Conservation (phyloP, 2,888 invertebrate species). For the Pyrrhia umbra region DNA sequence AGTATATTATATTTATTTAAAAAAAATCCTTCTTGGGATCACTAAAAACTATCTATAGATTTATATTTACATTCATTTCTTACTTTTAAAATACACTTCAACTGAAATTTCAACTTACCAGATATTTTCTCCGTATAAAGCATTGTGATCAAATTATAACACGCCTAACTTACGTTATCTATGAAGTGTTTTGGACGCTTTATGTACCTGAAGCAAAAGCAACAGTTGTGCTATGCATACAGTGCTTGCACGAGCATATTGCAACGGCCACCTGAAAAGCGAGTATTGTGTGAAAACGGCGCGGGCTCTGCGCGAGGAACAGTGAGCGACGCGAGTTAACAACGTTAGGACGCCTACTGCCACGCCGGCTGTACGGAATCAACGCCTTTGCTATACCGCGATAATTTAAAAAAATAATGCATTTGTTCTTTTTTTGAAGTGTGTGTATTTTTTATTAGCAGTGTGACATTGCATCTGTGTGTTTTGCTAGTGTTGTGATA, state of each 20-base stretch:
- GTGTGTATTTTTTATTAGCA: slow-evolving; percentile 29
- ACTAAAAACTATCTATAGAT: neutral
- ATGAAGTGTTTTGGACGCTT: slow-evolving; percentile 37
- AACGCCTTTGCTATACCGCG: slow-evolving; percentile 64
- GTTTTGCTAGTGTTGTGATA: slow-evolving; percentile 45
- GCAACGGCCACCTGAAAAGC: slow-evolving; percentile 62
- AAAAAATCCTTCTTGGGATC: neutral
- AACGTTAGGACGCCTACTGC: slow-evolving; percentile 73
- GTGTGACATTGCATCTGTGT: slow-evolving; percentile 22
- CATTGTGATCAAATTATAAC: neutral
- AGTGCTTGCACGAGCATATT: slow-evolving; percentile 43
- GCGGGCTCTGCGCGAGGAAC: slow-evolving; percentile 68
- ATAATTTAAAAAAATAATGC: slow-evolving; percentile 65
- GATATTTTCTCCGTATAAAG: neutral
- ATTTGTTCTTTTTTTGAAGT: slow-evolving; percentile 27
- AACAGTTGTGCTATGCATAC: slow-evolving; percentile 68
- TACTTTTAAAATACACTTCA: too few relatives aligned
- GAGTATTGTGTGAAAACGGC: slow-evolving; percentile 64
- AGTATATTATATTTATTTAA: neutral
- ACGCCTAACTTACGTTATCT: slow-evolving; percentile 17
- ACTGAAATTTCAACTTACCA: too few relatives aligned
- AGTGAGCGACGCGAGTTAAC: slow-evolving; percentile 78
- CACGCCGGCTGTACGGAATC: slow-evolving; percentile 46
- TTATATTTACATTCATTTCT: neutral
- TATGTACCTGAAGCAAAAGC: slow-evolving; percentile 62